These are phyloP conservation scores for Listronotus oregonensis DNA, from an alignment of 1,140 invertebrate species.

Conservation along the genomic window DNA sequence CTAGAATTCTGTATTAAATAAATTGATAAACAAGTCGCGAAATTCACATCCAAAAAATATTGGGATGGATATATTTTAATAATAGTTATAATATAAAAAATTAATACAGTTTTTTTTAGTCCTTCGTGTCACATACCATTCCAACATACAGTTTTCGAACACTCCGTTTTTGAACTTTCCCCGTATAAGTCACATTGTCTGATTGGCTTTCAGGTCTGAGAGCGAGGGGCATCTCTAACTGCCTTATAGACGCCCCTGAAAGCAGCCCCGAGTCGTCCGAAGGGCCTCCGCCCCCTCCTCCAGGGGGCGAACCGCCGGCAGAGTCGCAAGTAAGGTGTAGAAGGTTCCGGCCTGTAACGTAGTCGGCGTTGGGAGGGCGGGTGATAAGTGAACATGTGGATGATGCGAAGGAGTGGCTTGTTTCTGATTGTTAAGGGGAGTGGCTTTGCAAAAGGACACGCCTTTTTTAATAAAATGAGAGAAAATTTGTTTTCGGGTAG, in stretches of 20 bases:
- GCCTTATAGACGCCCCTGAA: conserved; percentile 52
- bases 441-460: too few species aligned
- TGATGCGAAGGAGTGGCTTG: too few species aligned
- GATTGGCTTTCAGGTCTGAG: conserved; percentile 39
- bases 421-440: too few species aligned
- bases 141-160: conserved; percentile 16
- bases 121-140: background rate
- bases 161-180: background rate
- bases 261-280: conserved; percentile 55
- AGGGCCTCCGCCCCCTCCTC: conserved; percentile 52
- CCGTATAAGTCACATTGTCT: background rate
- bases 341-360: conserved; percentile 53
- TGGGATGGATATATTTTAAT: too few species aligned
- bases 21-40: too few species aligned
- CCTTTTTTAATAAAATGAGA: too few species aligned
- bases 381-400: too few species aligned
- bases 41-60: too few species aligned
- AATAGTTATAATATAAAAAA: too few species aligned
- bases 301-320: conserved; percentile 48
- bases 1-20: too few species aligned
- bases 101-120: background rate
- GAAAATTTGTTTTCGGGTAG: too few species aligned
- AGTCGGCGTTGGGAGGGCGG: conserved; percentile 31
- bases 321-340: conserved; percentile 53
- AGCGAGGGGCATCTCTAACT: conserved; percentile 52